phyloP scores from a whole-genome alignment of 2,113 vertebrate species.

The Aphyosemion australe region DNA sequence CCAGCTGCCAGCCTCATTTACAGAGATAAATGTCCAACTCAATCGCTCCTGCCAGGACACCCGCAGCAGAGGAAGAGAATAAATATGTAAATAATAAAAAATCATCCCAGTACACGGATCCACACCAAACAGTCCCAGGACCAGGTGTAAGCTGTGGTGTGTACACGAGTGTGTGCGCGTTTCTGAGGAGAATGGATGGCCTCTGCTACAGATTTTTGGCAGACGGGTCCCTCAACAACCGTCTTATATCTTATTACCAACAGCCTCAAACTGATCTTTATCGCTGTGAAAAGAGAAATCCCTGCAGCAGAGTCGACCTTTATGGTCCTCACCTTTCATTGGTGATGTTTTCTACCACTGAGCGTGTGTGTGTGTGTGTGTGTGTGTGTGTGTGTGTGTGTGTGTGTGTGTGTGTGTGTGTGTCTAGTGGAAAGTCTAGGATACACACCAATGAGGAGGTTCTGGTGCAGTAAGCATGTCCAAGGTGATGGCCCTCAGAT shows the following conservation, averaged over 20 bases:
- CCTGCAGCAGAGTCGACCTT: conserved; percentile 58
- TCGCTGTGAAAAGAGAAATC: conserved; percentile 56
- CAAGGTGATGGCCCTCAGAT: conserved; percentile 46
- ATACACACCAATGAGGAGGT: conserved; percentile 41
- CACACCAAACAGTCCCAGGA: conserved; percentile 23
- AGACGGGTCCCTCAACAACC: conserved; percentile 65
- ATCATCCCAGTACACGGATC: not conserved
- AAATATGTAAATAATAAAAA: conserved; percentile 50
- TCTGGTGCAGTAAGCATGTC: conserved; percentile 45
- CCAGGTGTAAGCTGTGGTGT: conserved; percentile 34
- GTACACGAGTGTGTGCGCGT: not conserved
- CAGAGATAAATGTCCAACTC: conserved; percentile 56
- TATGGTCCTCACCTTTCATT: conserved; percentile 67
- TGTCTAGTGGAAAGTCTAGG: conserved; percentile 38
- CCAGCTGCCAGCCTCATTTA: conserved; percentile 69
- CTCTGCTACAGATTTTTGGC: conserved; percentile 68
- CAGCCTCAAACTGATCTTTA: conserved; percentile 73
- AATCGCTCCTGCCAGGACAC: conserved; percentile 45
- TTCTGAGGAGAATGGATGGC: conserved; percentile 61
- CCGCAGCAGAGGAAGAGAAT: conserved; percentile 31
- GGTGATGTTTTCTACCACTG: conserved; percentile 17
- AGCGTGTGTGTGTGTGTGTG: not conserved
- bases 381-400: conserved; percentile 1
- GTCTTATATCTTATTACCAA: conserved; percentile 76
- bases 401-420: not conserved